Conservation (phyloP, 2,888 invertebrate genomes). For the Drosophila incognita region DNA sequence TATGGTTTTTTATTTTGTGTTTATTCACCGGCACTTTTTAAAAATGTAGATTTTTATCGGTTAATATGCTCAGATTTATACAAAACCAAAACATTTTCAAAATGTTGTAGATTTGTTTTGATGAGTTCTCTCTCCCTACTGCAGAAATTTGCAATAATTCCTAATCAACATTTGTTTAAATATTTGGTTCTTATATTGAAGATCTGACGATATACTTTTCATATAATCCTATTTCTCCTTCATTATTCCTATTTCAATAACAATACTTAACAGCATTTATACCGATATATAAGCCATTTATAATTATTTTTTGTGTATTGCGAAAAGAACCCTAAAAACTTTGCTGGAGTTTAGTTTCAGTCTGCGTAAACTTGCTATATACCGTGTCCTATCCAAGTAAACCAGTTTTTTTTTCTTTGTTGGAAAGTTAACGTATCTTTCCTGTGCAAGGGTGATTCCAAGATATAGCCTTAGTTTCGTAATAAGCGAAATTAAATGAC, state of each 20-base stretch:
- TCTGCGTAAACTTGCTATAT: conserved; percentile 12
- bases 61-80: not conserved
- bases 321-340: not conserved
- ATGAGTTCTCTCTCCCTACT: not conserved
- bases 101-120: not conserved
- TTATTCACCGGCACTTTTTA: not conserved
- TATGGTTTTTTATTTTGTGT: not conserved
- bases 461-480: not conserved
- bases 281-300: not conserved
- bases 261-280: not conserved
- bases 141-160: not conserved
- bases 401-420: conserved; percentile 1
- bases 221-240: not conserved
- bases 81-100: not conserved
- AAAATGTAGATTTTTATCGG: not conserved
- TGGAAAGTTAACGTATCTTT: conserved; percentile 1
- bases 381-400: conserved; percentile 7
- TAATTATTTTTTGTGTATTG: not conserved
- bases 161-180: not conserved
- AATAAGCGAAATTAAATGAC: not conserved
- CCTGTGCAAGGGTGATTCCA: not conserved
- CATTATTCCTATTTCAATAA: not conserved
- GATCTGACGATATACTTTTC: not conserved
- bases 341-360: not conserved
- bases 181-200: not conserved